Evolutionary conservation across 2,888 invertebrate species (phyloP), one percentile per base, ranked within the genome.

Genomic region (Epistrophella euchroma): DNA sequence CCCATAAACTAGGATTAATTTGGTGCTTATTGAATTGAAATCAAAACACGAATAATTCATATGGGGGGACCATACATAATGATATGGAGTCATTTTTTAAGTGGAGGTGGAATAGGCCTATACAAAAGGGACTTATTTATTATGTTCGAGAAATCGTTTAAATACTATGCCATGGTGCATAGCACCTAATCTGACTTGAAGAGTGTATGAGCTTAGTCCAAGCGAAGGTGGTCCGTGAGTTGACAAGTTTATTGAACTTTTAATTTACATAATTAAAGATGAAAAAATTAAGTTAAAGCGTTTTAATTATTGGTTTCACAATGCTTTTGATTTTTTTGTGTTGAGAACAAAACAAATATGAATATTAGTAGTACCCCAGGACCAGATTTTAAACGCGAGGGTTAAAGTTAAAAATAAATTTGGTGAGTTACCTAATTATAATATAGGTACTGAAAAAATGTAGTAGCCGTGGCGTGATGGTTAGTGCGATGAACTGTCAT

Each of bases 1-100:
- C 90, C 90, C 92, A 92, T 92, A 92, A 92, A 92, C 90, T 90
- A 92, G 92, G 92, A 92, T 92, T 92, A 92, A 92, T 91, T 92
- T 92, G 91, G 91, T 90, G 90, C 91, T 91, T 92, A 92, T 92
- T 90, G 91, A 91, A 91, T 90, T 90, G 91, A 91, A 91, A 90
- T 91, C 91, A 91, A 91, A 92, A 92, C 90, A 91, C 89, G 87
- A 88, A 77, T 77, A 82, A 78, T 77, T 86, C 70, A 90, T n/a
- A 19, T 11, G 19, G 43, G 37, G 28, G 17, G 22, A n/a, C 32
- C n/a, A 22, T 19, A 32, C 13, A 32, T 19, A 22, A 32, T 68
- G 19, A 40, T 35, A n/a, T 70, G 60, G 71, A 64, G 56, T 43
- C 47, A n/a, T 19, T 64, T 43, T 32, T 45, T 17, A n/a, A 60